Evolutionary conservation across 1,140 invertebrate genomes (phyloP), one percentile per base, ranked within the genome.

Genomic region (Aplysia californica): DNA sequence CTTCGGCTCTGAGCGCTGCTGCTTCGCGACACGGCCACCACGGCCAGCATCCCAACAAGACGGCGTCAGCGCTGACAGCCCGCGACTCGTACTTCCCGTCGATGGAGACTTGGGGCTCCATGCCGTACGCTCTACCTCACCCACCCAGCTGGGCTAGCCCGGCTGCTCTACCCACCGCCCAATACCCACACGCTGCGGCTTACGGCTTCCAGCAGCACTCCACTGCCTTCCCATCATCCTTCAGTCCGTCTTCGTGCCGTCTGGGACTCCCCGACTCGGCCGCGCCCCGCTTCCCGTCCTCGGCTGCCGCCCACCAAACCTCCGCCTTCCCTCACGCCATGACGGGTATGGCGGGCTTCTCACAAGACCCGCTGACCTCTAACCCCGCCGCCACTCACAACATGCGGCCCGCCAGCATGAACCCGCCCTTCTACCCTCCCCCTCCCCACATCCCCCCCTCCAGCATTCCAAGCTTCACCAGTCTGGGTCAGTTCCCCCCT

Each of bases 351-450:
- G 20, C 55, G 33, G 50, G 66, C 58, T 33, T 72, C 55, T 29
- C 64, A 56, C 69, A 70, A 36, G 58, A 36, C 35, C 36, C n/a
- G 61, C 2, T 31, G 58, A 44, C 58, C 56, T n/a, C 33, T 59
- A n/a, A 75, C 55, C 69, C 41, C 56, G 71, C 71, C n/a, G 18
- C 31, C 50, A 6, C 58, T 26, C 18, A 20, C 29, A 73, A 64
- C 36, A 61, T 77, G 58, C 59, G 76, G 31, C 26, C 72, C 4
- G 39, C 79, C 26, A n/a, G n/a, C 58, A 75, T 80, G 58, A 77
- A 72, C 44, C 71, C 79, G 10, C 71, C 79, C 15, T 80, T 80
- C 68, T 80, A 80, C 69, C 72, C 79, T 29, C 64, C 77, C 20
- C 59, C 79, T 55, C 79, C 79, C 15, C 79, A 66, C 20, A 72